Evolutionary conservation across 2,113 vertebrate species (phyloP).

Genomic region (Nannobrachium achirus): DNA sequence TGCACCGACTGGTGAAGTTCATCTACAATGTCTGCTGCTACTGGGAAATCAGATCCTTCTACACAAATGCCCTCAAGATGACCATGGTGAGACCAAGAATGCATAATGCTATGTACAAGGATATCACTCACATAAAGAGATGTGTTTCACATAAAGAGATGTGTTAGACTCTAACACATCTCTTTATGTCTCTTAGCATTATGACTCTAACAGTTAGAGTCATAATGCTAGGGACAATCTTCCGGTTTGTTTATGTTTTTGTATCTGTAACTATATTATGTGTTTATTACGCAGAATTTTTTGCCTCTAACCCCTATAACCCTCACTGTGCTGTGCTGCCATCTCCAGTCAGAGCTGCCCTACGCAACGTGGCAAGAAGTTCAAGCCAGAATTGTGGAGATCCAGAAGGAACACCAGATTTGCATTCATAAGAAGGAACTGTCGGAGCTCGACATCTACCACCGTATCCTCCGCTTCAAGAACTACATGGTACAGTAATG

Average conservation of each 20-base stretch:
- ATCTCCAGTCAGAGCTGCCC: constrained; percentile 87
- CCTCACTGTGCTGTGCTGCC: constrained; percentile 3
- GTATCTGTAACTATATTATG: too few species aligned
- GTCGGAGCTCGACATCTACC: constrained; percentile 94
- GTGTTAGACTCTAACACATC: not conserved
- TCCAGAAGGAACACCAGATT: constrained; percentile 98
- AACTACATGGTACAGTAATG: constrained; percentile 91
- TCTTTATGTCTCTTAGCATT: too few species aligned
- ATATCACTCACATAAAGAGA: not conserved
- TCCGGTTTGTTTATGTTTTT: too few species aligned
- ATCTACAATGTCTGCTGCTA: constrained; percentile 98
- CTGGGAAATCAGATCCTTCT: constrained; percentile 98
- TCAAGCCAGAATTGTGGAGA: constrained; percentile 94
- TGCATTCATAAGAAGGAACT: constrained; percentile 98
- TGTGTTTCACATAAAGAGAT: not conserved
- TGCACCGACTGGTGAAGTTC: constrained; percentile 95
- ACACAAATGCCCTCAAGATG: constrained; percentile 92
- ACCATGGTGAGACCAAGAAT: constrained; percentile 85
- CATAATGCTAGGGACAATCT: too few species aligned
- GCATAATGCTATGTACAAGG: not conserved
- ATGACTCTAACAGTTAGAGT: too few species aligned
- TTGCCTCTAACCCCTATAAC: not conserved
- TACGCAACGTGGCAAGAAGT: constrained; percentile 98
- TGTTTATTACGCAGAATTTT: not conserved
- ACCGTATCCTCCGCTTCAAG: constrained; percentile 97